Conservation (phyloP, 2,888 invertebrate genomes). For the Pseudoips prasinana region DNA sequence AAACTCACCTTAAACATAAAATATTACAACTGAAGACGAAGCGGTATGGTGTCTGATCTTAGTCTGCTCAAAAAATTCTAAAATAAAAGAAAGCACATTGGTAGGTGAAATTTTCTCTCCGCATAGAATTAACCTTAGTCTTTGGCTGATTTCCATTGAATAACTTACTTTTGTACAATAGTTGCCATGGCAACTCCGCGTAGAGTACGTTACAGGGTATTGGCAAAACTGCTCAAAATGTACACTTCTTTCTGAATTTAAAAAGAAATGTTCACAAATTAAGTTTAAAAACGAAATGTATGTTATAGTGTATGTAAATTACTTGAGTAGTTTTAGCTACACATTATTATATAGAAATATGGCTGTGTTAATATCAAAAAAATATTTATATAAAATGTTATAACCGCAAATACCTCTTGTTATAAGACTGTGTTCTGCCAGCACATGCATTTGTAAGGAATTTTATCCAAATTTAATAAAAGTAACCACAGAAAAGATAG, state of each 20-base stretch:
- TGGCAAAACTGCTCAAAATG: constrained; percentile 54
- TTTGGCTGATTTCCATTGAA: too few species aligned
- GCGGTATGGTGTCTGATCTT: too few species aligned
- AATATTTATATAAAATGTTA: constrained; percentile 62
- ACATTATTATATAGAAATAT: constrained; percentile 54
- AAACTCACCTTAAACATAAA: too few species aligned
- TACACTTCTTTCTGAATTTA: constrained; percentile 40
- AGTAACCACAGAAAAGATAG: too few species aligned
- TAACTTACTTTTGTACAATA: constrained; percentile 19
- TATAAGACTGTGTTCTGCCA: constrained; percentile 63
- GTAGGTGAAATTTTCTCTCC: too few species aligned
- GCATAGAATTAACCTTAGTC: too few species aligned
- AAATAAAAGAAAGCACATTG: too few species aligned
- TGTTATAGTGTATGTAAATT: constrained; percentile 38
- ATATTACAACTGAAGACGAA: too few species aligned
- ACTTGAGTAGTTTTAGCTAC: constrained; percentile 42
- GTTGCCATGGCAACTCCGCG: constrained; percentile 43
- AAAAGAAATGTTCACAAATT: constrained; percentile 44
- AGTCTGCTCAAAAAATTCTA: too few species aligned
- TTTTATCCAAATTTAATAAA: too few species aligned
- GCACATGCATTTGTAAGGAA: constrained; percentile 51
- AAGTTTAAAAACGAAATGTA: constrained; percentile 34
- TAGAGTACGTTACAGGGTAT: constrained; percentile 49
- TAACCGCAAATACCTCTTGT: constrained; percentile 78
- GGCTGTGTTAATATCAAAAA: constrained; percentile 80